A percentile compares a stretch with the other conserved stretches of the same genome.
phyloP scores from a whole-genome alignment of 2,888 invertebrate genomes.

The Alsophila aescularia region DNA sequence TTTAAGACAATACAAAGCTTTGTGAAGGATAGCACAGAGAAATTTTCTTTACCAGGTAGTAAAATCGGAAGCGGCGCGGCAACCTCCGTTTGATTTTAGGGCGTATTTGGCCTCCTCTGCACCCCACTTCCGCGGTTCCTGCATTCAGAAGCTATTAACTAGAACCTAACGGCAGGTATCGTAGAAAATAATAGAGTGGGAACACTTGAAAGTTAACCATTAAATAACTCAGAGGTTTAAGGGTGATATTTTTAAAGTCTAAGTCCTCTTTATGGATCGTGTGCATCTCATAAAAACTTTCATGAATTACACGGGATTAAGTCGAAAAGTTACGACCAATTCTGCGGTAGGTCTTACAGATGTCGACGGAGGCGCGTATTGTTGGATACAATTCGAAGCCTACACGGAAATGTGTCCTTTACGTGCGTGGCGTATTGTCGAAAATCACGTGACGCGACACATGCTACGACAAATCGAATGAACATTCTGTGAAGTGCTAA shows the following conservation, averaged over 20 bases:
- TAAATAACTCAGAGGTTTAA: conserved; percentile 39
- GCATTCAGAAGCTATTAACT: conserved; percentile 24
- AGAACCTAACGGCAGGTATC: conserved; percentile 22
- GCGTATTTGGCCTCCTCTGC: too few relatives aligned
- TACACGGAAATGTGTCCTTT: conserved; percentile 41
- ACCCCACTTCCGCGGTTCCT: too few relatives aligned
- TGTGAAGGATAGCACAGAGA: too few relatives aligned
- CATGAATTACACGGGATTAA: conserved; percentile 76
- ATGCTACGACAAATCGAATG: conserved; percentile 57
- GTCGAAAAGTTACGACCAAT: conserved; percentile 64
- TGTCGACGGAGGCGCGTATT: conserved; percentile 37
- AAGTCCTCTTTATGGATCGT: conserved; percentile 58
- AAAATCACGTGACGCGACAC: conserved; percentile 42
- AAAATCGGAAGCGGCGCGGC: too few relatives aligned
- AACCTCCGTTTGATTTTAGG: too few relatives aligned
- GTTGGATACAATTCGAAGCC: conserved; percentile 34
- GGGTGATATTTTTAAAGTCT: conserved; percentile 52
- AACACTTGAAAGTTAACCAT: conserved; percentile 33
- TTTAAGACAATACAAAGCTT: too few relatives aligned
- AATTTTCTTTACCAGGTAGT: too few relatives aligned
- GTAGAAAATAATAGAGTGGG: conserved; percentile 33
- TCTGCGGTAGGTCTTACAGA: conserved; percentile 77
- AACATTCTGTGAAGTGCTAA: conserved; percentile 80
- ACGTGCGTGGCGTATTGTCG: conserved; percentile 33
- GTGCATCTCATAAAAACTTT: conserved; percentile 67